Conservation (phyloP, 1,140 invertebrate genomes). For the Drosophila simulans region DNA sequence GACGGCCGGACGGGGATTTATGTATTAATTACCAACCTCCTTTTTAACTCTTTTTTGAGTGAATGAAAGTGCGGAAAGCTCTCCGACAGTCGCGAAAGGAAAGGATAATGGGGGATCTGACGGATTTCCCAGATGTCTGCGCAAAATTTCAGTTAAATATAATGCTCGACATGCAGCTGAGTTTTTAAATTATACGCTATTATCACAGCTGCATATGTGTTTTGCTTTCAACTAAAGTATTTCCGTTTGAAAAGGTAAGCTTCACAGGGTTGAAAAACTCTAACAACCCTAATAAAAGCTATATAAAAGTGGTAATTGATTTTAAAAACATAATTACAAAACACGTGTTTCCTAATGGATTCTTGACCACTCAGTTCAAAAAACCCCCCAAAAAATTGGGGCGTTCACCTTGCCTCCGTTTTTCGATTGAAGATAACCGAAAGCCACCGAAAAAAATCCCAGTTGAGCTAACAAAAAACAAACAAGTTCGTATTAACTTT, state of each 20-base stretch:
- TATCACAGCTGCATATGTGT: neutral
- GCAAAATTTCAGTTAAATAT: neutral
- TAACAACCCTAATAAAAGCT: neutral
- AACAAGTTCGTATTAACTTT: slow-evolving; percentile 43
- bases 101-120: slow-evolving; percentile 58
- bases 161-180: neutral
- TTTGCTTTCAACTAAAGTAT: neutral
- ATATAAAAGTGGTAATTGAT: neutral
- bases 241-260: neutral
- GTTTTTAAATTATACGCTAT: neutral
- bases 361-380: slow-evolving; percentile 47
- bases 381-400: slow-evolving; percentile 34
- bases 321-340: neutral
- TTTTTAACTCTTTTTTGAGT: slow-evolving; percentile 30
- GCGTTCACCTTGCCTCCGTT: slow-evolving; percentile 55
- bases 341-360: slow-evolving; percentile 14
- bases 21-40: slow-evolving; percentile 67
- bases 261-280: neutral
- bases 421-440: slow-evolving; percentile 33
- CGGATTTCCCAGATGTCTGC: slow-evolving; percentile 7
- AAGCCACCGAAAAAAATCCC: too few relatives aligned
- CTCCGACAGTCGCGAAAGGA: slow-evolving; percentile 43
- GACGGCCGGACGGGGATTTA: slow-evolving; percentile 59
- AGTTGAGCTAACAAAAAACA: slow-evolving; percentile 6
- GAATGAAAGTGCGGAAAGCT: slow-evolving; percentile 56